Base-by-base conservation (phyloP, 2,797 vertebrate genomes). In the Syngnathus acus region DNA sequence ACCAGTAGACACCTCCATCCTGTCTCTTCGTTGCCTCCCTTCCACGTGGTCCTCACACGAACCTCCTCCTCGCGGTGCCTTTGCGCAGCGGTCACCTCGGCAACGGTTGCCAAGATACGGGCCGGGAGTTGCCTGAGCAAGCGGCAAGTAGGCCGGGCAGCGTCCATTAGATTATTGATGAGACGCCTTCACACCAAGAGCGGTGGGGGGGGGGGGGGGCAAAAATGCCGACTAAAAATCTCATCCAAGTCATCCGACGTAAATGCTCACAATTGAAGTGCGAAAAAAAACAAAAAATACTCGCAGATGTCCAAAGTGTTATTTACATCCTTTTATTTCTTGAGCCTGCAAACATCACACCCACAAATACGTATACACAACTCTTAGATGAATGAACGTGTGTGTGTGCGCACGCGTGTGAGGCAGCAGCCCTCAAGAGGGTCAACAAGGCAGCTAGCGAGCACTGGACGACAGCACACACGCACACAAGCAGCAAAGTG, bases 281-380 rank as follows among this genome's bases (percentile, higher is more conserved):
- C 17, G 26, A 48, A 48, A 48, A 17, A 48, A 2, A 6, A 19
- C 16, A 47, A 17, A 47, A 47, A 14, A 47, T 11, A 11, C 42
- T 11, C 4, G 45, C 45, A 47, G 14, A 47, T 5, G 4, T 16
- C 14, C 0, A 16, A 65, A 42, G 60, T 72, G 83, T 86, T 91
- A 92, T 91, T 90, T 92, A 91, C 90, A 91, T 88, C 82, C 84
- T 86, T 91, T 90, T 87, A 88, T 84, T 89, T 89, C 78, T 89
- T 91, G 90, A 91, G 90, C 89, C 87, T 90, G 88, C 90, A 92
- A 92, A 92, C 91, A 91, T 91, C 87, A 91, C 91, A 92, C 91
- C 90, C 90, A 92, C 89, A 90, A 92, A 91, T 90, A 92, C 86
- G 85, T 89, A 89, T 90, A 90, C 90, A 92, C 89, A 91, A 89